Evolutionary conservation across 2,888 invertebrate genomes (phyloP).

Genomic region (Criorhina ranunculi): DNA sequence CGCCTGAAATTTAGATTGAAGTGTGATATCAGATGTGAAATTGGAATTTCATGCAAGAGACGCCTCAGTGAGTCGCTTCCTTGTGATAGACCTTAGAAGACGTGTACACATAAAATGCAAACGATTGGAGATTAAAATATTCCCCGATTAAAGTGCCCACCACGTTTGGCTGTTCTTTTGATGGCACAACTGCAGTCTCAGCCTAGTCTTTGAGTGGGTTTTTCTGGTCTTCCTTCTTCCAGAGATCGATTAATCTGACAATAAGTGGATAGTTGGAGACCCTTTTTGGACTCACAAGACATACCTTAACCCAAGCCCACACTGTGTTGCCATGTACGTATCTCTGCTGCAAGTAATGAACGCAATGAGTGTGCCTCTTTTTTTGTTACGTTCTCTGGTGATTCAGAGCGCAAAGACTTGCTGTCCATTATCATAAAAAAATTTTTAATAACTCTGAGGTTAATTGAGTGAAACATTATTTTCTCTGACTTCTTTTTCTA

Average conservation of each 20-base stretch:
- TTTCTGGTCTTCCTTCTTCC: not conserved
- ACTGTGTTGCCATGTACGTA: not conserved
- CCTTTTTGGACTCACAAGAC: conserved; percentile 11
- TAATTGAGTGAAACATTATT: conserved; percentile 70
- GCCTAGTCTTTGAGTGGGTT: conserved; percentile 22
- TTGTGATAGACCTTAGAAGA: conserved; percentile 20
- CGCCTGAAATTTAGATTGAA: conserved; percentile 52
- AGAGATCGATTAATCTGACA: conserved; percentile 60
- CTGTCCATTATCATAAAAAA: conserved; percentile 48
- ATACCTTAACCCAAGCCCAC: too few species aligned
- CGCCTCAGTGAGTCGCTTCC: conserved; percentile 46
- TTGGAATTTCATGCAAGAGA: conserved; percentile 66
- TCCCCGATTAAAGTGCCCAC: conserved; percentile 53
- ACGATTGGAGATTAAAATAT: conserved; percentile 65
- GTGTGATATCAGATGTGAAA: conserved; percentile 75
- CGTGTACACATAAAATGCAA: conserved; percentile 57
- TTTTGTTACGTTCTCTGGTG: conserved; percentile 16
- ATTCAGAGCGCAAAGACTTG: conserved; percentile 64
- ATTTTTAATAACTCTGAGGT: conserved; percentile 51
- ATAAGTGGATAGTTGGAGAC: conserved; percentile 44
- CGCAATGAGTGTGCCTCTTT: conserved; percentile 14
- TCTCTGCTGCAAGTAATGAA: conserved; percentile 8
- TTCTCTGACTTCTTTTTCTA: conserved; percentile 15
- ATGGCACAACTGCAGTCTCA: too few species aligned
- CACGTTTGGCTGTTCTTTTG: conserved; percentile 19